A percentile compares a stretch with the other conserved stretches of the same genome.
phyloP scores from a whole-genome alignment of 2,888 invertebrate genomes.

The Loripinus fragilis region DNA sequence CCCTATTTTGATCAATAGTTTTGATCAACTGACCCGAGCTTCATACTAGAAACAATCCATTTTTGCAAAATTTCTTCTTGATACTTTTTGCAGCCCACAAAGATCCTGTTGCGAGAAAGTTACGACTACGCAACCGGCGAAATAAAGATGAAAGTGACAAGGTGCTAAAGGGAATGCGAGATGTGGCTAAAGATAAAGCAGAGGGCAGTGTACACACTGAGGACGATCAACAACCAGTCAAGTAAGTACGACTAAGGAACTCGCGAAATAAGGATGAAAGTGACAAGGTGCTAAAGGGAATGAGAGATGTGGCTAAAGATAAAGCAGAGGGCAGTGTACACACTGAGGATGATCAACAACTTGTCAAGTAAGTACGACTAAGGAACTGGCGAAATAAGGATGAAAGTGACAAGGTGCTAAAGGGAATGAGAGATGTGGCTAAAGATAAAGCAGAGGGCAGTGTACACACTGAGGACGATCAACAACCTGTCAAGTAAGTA shows the following conservation, averaged over 20 bases:
- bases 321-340: conserved; percentile 80
- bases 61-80: too few relatives aligned
- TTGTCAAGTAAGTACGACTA: conserved; percentile 73
- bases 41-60: too few relatives aligned
- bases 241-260: conserved; percentile 87
- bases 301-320: conserved; percentile 93
- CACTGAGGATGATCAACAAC: conserved; percentile 85
- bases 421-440: too few relatives aligned
- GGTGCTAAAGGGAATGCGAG: conserved; percentile 89
- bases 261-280: conserved; percentile 86
- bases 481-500: too few relatives aligned
- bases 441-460: too few relatives aligned
- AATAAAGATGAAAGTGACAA: conserved; percentile 81
- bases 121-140: conserved; percentile 91
- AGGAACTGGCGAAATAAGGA: too few relatives aligned
- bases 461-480: too few relatives aligned
- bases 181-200: conserved; percentile 90
- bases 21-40: too few relatives aligned
- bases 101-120: conserved; percentile 97
- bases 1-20: too few relatives aligned
- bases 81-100: conserved; percentile 83
- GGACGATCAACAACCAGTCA: conserved; percentile 85
- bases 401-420: too few relatives aligned
- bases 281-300: conserved; percentile 86
- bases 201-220: conserved; percentile 81